These are phyloP conservation scores for Ashinkailepas kermadecensis DNA, from an alignment of 2,888 invertebrate species.

Conservation along the genomic window DNA sequence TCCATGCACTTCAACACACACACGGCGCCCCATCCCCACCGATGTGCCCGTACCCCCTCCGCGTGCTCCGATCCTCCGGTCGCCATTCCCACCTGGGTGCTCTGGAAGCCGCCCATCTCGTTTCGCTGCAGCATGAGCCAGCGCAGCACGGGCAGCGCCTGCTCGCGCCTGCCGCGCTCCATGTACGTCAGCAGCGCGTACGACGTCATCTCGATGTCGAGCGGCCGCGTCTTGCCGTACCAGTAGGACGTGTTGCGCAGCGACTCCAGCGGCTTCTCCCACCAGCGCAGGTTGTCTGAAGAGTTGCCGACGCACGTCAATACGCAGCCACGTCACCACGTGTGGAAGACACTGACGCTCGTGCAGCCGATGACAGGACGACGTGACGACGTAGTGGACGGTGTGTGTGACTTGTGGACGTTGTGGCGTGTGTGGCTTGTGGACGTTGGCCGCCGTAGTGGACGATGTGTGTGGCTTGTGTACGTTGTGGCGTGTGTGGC, in stretches of 20 bases:
- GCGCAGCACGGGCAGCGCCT: conserved; percentile 55
- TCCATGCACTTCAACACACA: too few relatives aligned
- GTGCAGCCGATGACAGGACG: too few relatives aligned
- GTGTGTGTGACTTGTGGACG: too few relatives aligned
- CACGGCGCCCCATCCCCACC: too few relatives aligned
- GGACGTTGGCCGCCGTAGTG: too few relatives aligned
- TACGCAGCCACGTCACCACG: too few relatives aligned
- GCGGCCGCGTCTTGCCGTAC: conserved; percentile 54
- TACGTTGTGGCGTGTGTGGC: too few relatives aligned
- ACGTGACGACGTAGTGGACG: too few relatives aligned
- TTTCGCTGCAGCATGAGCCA: conserved; percentile 67
- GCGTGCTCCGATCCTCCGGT: conserved; percentile 33
- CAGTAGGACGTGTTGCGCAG: conserved; percentile 45
- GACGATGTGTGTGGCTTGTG: too few relatives aligned
- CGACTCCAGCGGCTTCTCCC: conserved; percentile 57
- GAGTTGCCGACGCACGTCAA: conserved; percentile 19
- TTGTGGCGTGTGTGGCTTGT: too few relatives aligned
- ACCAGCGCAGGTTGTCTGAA: conserved; percentile 61
- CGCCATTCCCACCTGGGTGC: conserved; percentile 50
- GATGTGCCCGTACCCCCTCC: not conserved
- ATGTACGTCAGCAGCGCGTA: conserved; percentile 70
- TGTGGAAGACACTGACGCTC: too few relatives aligned
- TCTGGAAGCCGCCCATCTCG: conserved; percentile 60
- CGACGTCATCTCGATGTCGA: conserved; percentile 78
- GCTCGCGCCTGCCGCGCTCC: conserved; percentile 45